Evolutionary conservation across 2,113 vertebrate genomes (phyloP).

Genomic region (Peucedramus taeniatus): DNA sequence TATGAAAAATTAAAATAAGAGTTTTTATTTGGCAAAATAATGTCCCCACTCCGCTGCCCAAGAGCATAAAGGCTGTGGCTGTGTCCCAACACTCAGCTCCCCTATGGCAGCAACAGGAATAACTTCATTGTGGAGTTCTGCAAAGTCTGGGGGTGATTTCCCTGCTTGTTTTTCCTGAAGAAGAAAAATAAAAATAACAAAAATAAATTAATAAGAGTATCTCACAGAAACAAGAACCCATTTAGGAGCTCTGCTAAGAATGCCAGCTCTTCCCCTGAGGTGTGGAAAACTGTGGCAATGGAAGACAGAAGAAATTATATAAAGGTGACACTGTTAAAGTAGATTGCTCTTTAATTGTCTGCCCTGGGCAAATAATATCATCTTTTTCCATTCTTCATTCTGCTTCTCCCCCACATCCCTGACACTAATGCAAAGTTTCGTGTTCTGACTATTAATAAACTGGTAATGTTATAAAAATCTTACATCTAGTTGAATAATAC

Average conservation of each 20-base stretch:
- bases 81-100: background rate
- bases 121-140: background rate
- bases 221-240: constrained; percentile 8
- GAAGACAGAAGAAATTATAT: constrained; percentile 41
- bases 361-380: constrained; percentile 57
- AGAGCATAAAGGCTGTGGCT: constrained; percentile 1
- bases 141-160: background rate
- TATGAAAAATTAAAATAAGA: background rate
- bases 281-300: constrained; percentile 25
- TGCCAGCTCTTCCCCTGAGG: constrained; percentile 13
- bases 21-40: background rate
- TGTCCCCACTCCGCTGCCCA: background rate
- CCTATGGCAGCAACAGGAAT: background rate
- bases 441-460: constrained; percentile 61
- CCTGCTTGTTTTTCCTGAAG: background rate
- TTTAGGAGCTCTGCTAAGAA: constrained; percentile 9
- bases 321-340: constrained; percentile 31
- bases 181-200: background rate
- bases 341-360: constrained; percentile 57
- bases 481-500: constrained; percentile 14
- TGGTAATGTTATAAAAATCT: constrained; percentile 35
- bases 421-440: constrained; percentile 40
- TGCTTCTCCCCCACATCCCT: constrained; percentile 22
- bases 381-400: constrained; percentile 48
- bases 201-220: background rate